Base-by-base conservation (phyloP, 2,888 invertebrate species). In the Catocala sponsa region DNA sequence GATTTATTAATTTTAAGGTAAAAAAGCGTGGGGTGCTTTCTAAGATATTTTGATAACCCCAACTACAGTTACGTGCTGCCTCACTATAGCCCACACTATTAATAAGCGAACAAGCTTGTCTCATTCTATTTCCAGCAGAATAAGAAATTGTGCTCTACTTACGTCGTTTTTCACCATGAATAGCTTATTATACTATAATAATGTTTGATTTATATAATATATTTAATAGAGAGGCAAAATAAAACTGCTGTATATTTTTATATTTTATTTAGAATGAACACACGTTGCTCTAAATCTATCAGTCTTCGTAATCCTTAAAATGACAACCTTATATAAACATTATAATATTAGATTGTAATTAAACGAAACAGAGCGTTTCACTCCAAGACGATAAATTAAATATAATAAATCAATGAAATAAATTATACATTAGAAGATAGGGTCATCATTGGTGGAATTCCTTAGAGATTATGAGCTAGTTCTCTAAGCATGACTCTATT, bases 391-490 rank as follows among this genome's bases (percentile, higher is more conserved):
- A 66, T 72, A 72, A 74, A 74, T 68, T 70, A 81, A 85, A 85
- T 85, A 84, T 85, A 82, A 83, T 87, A 7, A 86, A 83, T 79
- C 76, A 81, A 81, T 78, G 69, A 79, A 88, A 90, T 88, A 89
- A 89, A 85, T 88, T 84, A 89, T 66, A 79, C 63, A 70, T 74
- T 67, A 76, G 78, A 78, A 79, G 71, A 75, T 63, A 62, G 68
- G 78, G 73, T 86, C 82, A 25, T 25, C 25, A 86, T 88, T 87
- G 86, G 87, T 85, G 81, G 81, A 72, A 74, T 79, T 77, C 60
- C 50, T 65, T 62, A 47, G 46, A 38, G 46, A 12, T 49, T 46
- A 56, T 58, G 10, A 32, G 38, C n/a, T n/a, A 51, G n/a, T 6
- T 51, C 38, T 32, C 44, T 47, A 55, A 35, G 46, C 11, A 32